Evolutionary conservation across 2,797 vertebrate genomes (phyloP), one percentile per base, ranked within the genome.

Genomic region (Cottoperca gobio): DNA sequence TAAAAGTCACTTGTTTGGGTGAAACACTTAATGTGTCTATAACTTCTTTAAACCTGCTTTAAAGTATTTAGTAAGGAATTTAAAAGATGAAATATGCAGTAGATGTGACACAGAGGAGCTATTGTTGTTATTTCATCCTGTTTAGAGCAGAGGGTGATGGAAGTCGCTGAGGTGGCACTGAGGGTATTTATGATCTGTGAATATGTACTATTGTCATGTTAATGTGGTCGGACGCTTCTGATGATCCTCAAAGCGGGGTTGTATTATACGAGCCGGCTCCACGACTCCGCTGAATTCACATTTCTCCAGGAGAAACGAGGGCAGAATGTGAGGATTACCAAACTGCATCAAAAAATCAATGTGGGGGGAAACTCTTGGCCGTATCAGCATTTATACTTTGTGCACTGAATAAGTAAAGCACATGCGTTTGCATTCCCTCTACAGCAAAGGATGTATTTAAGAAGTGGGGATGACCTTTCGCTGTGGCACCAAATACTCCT

Each of bases 171-270:
- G 75, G 64, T 79, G 57, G 52, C 72, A 73, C 52, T 46, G 58
- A 81, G 78, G 63, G 75, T 82, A 76, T 88, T 90, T 88, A 80
- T 43, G 76, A 9, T 53, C 60, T 57, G 52, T 84, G 73, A 86
- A 75, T 80, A 53, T 54, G 45, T 42, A 40, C 80, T 24, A 84
- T 90, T 93, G 88, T 90, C 82, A 91, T 87, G 89, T 72, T 90
- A 92, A 93, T 92, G 78, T 68, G 35, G 67, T 61, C 43, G 60
- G 77, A 79, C 33, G 67, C 86, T 59, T 88, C 70, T 64, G 81
- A 84, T 84, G 80, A 89, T 86, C 76, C 86, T 90, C 59, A 79
- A 80, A 87, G 88, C 9, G 3, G 84, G 84, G 86, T 90, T 90
- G 87, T 73, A 70, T 84, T 65, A 63, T 71, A 59, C 5, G 13